A percentile compares a stretch with the other conserved stretches of the same genome.
Conservation (phyloP, 2,888 invertebrate genomes). For the Epistrophella euchroma region DNA sequence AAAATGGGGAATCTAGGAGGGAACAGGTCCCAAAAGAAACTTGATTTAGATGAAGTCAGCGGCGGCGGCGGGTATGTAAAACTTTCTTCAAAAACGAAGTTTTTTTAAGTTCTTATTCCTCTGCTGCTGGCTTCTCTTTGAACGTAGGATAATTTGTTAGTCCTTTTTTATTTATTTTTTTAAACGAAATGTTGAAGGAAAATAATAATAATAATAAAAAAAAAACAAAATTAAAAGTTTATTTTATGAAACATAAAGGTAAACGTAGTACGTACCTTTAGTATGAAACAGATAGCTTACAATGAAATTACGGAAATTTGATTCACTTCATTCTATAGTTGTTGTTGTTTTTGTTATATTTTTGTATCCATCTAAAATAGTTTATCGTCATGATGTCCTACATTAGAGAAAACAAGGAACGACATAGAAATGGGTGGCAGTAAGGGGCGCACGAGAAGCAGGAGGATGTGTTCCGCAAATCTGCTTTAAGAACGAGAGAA, state of each 20-base stretch:
- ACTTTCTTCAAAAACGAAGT: conserved; percentile 58
- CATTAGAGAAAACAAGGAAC: conserved; percentile 62
- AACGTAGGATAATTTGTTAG: conserved; percentile 69
- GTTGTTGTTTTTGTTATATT: conserved; percentile 56
- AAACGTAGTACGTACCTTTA: conserved; percentile 55
- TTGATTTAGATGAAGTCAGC: conserved; percentile 72
- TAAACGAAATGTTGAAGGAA: conserved; percentile 21
- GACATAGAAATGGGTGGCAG: conserved; percentile 48
- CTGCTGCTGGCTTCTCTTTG: conserved; percentile 45
- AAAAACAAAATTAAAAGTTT: conserved; percentile 69
- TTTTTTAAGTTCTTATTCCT: conserved; percentile 41
- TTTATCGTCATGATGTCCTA: conserved; percentile 77
- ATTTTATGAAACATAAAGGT: conserved; percentile 74
- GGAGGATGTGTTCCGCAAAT: conserved; percentile 54
- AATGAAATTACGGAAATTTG: conserved; percentile 75
- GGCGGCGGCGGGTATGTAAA: conserved; percentile 68
- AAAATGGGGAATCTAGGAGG: conserved; percentile 26
- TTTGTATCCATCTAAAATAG: conserved; percentile 77
- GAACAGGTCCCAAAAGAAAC: conserved; percentile 51
- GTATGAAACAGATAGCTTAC: conserved; percentile 62
- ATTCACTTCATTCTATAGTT: conserved; percentile 71
- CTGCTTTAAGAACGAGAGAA: conserved; percentile 34
- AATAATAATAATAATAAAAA: conserved; percentile 30
- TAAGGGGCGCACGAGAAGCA: neutral
- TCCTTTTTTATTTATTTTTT: conserved; percentile 41